phyloP scores from a whole-genome alignment of 2,797 vertebrate genomes.

The Pogoniulus pusillus region DNA sequence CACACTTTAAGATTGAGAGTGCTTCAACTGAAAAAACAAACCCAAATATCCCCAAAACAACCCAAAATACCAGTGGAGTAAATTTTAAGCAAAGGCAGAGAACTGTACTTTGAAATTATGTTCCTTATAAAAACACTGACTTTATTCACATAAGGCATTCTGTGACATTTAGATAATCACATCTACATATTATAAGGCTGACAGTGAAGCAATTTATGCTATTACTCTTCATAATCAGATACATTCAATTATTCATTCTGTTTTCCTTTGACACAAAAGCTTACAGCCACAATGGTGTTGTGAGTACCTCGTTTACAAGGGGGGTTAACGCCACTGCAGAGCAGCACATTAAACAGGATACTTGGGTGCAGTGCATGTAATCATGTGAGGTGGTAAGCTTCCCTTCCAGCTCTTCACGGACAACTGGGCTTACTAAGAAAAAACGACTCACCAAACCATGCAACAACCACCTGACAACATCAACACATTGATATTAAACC shows the following conservation, averaged over 20 bases:
- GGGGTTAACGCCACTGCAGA: background rate
- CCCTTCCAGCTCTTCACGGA: background rate
- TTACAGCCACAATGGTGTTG: background rate
- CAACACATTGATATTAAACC: background rate
- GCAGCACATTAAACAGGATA: background rate
- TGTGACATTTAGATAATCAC: background rate
- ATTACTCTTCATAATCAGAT: background rate
- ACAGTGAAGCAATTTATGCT: background rate
- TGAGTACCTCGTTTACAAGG: fast-evolving
- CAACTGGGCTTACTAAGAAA: background rate
- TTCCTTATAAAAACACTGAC: background rate
- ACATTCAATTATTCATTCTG: background rate
- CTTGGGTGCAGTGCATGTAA: background rate
- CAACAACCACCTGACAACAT: background rate
- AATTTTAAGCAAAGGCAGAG: background rate
- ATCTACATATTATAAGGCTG: fast-evolving
- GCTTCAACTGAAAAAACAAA: background rate
- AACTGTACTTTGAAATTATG: background rate
- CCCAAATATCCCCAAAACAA: background rate
- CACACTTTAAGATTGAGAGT: background rate
- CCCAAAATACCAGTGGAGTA: background rate
- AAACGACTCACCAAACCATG: background rate
- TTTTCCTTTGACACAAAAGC: background rate
- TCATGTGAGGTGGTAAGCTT: background rate
- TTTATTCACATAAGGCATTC: background rate